phyloP scores from a whole-genome alignment of 2,113 vertebrate species.

The Aviceda subcristata region DNA sequence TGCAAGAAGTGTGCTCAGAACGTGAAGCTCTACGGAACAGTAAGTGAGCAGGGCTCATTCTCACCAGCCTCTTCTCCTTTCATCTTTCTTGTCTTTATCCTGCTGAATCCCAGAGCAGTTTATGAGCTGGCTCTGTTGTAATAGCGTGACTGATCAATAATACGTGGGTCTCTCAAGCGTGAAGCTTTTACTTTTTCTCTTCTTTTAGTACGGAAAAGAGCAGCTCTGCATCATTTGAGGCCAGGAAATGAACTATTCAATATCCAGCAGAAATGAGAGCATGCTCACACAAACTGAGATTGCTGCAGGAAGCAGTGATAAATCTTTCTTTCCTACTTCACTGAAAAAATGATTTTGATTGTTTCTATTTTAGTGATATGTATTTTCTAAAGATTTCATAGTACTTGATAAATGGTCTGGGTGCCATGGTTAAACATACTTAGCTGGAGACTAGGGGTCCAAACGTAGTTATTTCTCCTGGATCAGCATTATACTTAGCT shows the following conservation, averaged over 20 bases:
- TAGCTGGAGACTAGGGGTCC: neutral
- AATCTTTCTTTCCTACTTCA: neutral
- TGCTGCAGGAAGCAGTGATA: neutral
- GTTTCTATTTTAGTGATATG: neutral
- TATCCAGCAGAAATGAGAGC: neutral
- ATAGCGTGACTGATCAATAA: neutral
- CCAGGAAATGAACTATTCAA: neutral
- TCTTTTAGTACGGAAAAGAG: neutral
- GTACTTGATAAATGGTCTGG: neutral
- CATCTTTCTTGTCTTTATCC: neutral
- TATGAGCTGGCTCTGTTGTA: neutral
- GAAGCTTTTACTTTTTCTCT: neutral
- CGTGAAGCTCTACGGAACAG: slow-evolving; percentile 80
- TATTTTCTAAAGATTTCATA: neutral
- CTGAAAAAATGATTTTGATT: neutral
- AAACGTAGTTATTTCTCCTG: neutral
- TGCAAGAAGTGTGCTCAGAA: slow-evolving; percentile 85
- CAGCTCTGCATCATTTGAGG: neutral
- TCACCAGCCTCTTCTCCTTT: neutral
- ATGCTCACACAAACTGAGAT: neutral
- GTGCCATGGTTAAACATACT: neutral
- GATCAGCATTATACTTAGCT: neutral
- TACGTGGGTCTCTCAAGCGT: neutral
- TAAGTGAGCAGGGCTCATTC: slow-evolving; percentile 47
- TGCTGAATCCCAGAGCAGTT: neutral